Evolutionary conservation across 2,888 invertebrate genomes (phyloP).

Genomic region (Lycia hirtaria): DNA sequence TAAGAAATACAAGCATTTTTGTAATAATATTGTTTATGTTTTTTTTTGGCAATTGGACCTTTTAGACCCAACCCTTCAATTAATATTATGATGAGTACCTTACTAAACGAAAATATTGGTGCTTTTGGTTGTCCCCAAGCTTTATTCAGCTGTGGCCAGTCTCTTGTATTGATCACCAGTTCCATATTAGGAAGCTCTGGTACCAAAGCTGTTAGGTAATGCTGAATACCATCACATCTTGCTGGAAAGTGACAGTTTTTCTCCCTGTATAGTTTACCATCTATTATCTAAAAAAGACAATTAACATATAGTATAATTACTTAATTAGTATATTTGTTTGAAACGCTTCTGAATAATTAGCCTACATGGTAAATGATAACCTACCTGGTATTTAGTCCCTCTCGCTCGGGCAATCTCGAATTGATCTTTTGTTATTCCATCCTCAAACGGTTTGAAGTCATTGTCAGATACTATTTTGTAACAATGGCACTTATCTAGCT

Average conservation of each 20-base stretch:
- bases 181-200: constrained; percentile 92
- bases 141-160: constrained; percentile 95
- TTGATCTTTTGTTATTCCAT: constrained; percentile 89
- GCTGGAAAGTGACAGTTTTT: constrained; percentile 96
- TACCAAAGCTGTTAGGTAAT: constrained; percentile 91
- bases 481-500: constrained; percentile 86
- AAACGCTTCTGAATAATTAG: too few species aligned
- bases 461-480: constrained; percentile 86
- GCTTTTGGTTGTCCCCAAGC: constrained; percentile 85
- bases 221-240: constrained; percentile 95
- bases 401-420: constrained; percentile 84
- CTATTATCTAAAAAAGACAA: constrained; percentile 91
- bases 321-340: too few species aligned
- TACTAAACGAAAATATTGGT: constrained; percentile 98
- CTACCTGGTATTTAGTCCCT: constrained; percentile 78
- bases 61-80: not conserved
- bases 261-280: constrained; percentile 92
- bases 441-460: constrained; percentile 89
- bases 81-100: constrained; percentile 81
- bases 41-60: too few species aligned
- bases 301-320: too few species aligned
- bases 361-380: not conserved
- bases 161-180: constrained; percentile 94
- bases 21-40: too few species aligned
- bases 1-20: not conserved